Percentiles rank a stretch among this genome's conserved stretches.
Evolutionary conservation across 2,888 invertebrate species (phyloP).

Genomic region (Xylocampa areola): DNA sequence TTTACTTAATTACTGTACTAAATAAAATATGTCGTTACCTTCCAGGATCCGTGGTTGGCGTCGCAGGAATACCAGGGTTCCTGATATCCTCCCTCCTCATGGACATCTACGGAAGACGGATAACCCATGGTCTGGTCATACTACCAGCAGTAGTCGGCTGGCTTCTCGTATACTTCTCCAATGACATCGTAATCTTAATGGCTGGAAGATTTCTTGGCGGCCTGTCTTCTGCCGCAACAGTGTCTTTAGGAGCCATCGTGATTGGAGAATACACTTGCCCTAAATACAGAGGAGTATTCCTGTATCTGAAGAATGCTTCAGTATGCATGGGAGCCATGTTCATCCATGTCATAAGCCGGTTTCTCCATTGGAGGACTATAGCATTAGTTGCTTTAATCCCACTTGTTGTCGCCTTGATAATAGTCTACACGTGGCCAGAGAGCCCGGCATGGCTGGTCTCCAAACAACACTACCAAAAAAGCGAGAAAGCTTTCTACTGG

Average conservation of each 20-base stretch:
- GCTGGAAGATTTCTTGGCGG: constrained; percentile 44
- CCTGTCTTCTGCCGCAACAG: constrained; percentile 37
- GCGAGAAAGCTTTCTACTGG: constrained; percentile 75
- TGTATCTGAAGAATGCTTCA: constrained; percentile 63
- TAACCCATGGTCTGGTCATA: constrained; percentile 73
- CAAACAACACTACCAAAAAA: constrained; percentile 44
- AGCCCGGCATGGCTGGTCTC: constrained; percentile 60
- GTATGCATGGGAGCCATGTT: constrained; percentile 49
- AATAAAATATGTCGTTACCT: constrained; percentile 9
- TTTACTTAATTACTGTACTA: neutral
- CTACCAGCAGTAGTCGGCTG: constrained; percentile 62
- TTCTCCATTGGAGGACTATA: constrained; percentile 60
- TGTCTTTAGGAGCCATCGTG: constrained; percentile 74
- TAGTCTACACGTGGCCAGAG: constrained; percentile 61
- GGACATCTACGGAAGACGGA: constrained; percentile 62
- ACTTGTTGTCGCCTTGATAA: constrained; percentile 28
- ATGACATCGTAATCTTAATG: constrained; percentile 39
- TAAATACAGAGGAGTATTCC: constrained; percentile 86
- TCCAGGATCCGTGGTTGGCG: constrained; percentile 66
- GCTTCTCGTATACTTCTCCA: constrained; percentile 44
- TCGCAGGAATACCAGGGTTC: constrained; percentile 64
- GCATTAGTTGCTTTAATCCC: constrained; percentile 56
- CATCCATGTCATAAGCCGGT: constrained; percentile 56
- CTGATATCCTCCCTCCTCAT: constrained; percentile 66
- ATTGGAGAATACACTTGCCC: constrained; percentile 85